phyloP scores from a whole-genome alignment of 2,888 invertebrate genomes.

The Smittia sp. region DNA sequence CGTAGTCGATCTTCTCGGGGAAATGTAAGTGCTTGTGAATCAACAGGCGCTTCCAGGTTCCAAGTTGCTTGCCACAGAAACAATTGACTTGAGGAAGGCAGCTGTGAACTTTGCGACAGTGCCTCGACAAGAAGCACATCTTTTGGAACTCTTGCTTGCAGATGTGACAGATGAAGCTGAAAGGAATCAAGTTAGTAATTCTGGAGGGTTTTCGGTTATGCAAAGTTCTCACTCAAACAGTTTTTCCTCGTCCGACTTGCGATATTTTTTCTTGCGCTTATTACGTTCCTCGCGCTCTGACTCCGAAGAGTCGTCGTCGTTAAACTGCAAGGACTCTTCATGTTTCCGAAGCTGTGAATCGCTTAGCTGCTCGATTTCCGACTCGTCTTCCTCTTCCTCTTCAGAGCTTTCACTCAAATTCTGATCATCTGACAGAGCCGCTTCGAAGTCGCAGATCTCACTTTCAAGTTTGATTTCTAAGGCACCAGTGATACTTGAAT shows the following conservation, averaged over 20 bases:
- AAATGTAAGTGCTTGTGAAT: slow-evolving; percentile 34
- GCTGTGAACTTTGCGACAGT: slow-evolving; percentile 15
- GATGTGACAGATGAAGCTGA: slow-evolving; percentile 28
- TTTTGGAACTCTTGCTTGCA: slow-evolving; percentile 20
- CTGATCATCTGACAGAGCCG: not conserved
- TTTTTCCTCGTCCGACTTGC: not conserved
- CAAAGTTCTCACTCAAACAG: slow-evolving; percentile 29
- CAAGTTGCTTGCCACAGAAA: slow-evolving; percentile 29
- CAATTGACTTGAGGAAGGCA: slow-evolving; percentile 26
- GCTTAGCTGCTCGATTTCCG: slow-evolving; percentile 15
- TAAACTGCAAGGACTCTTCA: not conserved
- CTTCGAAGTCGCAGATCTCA: not conserved
- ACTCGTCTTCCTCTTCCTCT: slow-evolving; percentile 18
- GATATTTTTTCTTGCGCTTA: not conserved
- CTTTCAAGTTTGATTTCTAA: slow-evolving; percentile 34
- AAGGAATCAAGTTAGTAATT: not conserved
- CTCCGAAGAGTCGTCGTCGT: not conserved
- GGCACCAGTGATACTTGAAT: slow-evolving; percentile 19
- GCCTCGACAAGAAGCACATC: slow-evolving; percentile 7
- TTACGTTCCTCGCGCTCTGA: not conserved
- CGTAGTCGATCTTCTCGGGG: slow-evolving; percentile 35
- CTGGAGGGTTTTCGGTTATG: no score
- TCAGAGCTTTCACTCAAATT: not conserved
- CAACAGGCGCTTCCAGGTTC: slow-evolving; percentile 18
- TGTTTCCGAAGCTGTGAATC: slow-evolving; percentile 2